Base-by-base conservation (phyloP, 2,797 vertebrate genomes). In the Microctenopoma steveboyesi region DNA sequence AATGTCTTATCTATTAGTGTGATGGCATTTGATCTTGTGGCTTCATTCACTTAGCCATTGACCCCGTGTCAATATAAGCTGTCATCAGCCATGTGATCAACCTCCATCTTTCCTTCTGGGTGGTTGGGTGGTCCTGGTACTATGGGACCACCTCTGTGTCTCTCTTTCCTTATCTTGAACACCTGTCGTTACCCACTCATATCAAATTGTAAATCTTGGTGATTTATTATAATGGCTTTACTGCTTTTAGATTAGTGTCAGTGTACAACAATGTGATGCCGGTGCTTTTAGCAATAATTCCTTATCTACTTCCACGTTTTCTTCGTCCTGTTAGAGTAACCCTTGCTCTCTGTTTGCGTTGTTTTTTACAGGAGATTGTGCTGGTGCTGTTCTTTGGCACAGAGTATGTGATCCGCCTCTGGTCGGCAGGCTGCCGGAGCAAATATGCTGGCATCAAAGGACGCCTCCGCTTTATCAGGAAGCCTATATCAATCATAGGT, bases 401-500 rank as follows among this genome's bases (percentile, higher is more conserved):
- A 0, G 96, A 97, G 88, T 97, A 97, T 51, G 82, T 94, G 84
- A 94, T 96, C 46, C 92, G 95, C 50, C 85, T 97, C 72, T 97
- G 96, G 96, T 96, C 96, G 28, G 96, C 96, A 39, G 96, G 96
- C 84, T 97, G 96, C 82, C 93, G 96, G 83, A 97, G 94, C 88
- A 97, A 97, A 91, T 97, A 97, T 27, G 91, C 95, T 35, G 96
- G 96, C 69, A 92, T 97, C 86, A 94, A 91, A 81, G 96, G 95
- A 62, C 93, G 96, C 57, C 93, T 97, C 46, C 91, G 93, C n/a
- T 97, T 96, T 88, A 93, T 95, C 90, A 94, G 96, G 86, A 97
- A 98, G 87, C 96, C 96, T 75, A 96, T 97, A 88, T 96, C 96
- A 27, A 95, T 97, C 77, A 97, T 96, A 64, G 96, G 96, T 97